Evolutionary conservation across 2,113 vertebrate genomes (phyloP), one percentile per base, ranked within the genome.

Genomic region (Tupaia chinensis): DNA sequence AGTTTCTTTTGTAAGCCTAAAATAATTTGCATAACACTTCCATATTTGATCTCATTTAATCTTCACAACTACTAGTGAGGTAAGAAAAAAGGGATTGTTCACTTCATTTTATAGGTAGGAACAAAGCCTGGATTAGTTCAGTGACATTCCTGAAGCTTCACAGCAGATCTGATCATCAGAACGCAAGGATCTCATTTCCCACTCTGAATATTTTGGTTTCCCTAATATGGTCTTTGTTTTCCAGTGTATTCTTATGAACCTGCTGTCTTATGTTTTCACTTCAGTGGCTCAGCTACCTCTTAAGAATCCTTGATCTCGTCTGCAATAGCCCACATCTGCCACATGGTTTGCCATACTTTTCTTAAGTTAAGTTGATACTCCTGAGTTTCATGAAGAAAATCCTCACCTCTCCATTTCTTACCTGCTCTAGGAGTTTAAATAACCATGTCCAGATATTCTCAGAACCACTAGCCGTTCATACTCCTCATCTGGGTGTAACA

Each of bases 321-420:
- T 89, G n/a, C 5, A 32, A 23, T 16, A 87, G 1, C 16, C 60
- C 32, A 17, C 27, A 9, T 22, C 72, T 61, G 8, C 72, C 85
- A 61, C n/a, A 66, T n/a, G 5, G 25, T 69, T 81, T 81, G 16
- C 44, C 69, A 15, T 81, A 74, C 15, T 81, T 94, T 61, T 60
- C 72, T 79, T 82, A 74, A 72, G 29, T 85, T 66, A 81, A 66
- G 29, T 56, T 70, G 25, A 81, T 80, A 27, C 16, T 34, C 58
- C 77, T n/a, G 85, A 77, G 44, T 82, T 87, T 83, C 54, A 66
- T 78, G 66, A 87, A 93, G 63, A 25, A 74, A 95, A 63, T 63
- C 70, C 34, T 95, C 32, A 66, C 29, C 63, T 83, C 13, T 82
- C 32, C 54, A 73, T 56, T 87, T 82, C 32, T 32, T 56, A 17